Conservation (phyloP, 2,888 invertebrate genomes). For the Arrhopalites spinosus region DNA sequence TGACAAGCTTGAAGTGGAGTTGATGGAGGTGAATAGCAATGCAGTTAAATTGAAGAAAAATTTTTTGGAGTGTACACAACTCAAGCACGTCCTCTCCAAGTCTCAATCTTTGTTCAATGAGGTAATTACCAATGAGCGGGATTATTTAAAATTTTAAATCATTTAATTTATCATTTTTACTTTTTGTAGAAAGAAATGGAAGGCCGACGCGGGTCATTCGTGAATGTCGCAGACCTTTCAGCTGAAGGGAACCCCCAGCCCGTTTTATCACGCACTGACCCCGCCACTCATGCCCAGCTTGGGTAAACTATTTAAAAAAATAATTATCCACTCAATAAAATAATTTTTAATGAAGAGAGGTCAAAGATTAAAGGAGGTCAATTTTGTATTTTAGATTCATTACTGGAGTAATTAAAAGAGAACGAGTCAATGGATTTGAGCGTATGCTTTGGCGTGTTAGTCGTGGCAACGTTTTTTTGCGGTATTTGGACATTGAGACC, state of each 20-base stretch:
- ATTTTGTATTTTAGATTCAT: slow-evolving; percentile 74
- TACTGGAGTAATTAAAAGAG: slow-evolving; percentile 94
- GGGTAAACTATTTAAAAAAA: background rate
- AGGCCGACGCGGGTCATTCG: too few species aligned
- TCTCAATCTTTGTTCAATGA: slow-evolving; percentile 98
- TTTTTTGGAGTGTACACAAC: slow-evolving; percentile 91
- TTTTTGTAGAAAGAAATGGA: too few species aligned
- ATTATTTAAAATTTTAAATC: background rate
- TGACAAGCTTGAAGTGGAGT: slow-evolving; percentile 93
- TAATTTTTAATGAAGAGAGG: background rate
- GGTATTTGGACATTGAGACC: slow-evolving; percentile 92
- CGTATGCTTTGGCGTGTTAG: slow-evolving; percentile 98
- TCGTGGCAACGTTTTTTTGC: slow-evolving; percentile 93
- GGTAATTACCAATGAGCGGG: slow-evolving; percentile 69
- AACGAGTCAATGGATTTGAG: slow-evolving; percentile 93
- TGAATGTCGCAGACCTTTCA: too few species aligned
- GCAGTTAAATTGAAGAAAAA: slow-evolving; percentile 96
- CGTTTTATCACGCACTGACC: too few species aligned
- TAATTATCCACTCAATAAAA: background rate
- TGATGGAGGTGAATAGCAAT: slow-evolving; percentile 98
- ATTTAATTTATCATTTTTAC: background rate
- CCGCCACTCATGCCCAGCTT: too few species aligned
- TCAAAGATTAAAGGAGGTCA: too few species aligned
- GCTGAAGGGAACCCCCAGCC: too few species aligned
- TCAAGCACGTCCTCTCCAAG: slow-evolving; percentile 94